Evolutionary conservation across 2,888 invertebrate genomes (phyloP), one percentile per base, ranked within the genome.

Genomic region (Sphaeridia pumilis): DNA sequence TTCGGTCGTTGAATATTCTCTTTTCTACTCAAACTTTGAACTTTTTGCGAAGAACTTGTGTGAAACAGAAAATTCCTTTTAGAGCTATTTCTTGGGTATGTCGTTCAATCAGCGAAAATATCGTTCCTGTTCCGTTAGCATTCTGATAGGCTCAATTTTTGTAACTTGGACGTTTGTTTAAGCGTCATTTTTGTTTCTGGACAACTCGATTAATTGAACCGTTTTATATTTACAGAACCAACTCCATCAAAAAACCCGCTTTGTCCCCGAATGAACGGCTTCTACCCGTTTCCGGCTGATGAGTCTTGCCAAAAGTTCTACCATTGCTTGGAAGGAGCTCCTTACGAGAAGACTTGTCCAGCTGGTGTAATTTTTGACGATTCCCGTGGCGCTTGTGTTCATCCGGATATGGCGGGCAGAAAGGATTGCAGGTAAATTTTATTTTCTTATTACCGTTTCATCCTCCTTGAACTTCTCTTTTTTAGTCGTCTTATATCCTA

Each of bases 161-260:
- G n/a, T n/a, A n/a, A n/a, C n/a, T n/a, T n/a, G n/a, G n/a, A n/a
- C n/a, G n/a, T n/a, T n/a, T n/a, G n/a, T n/a, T n/a, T n/a, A n/a
- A n/a, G n/a, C n/a, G n/a, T n/a, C n/a, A n/a, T n/a, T n/a, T n/a
- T n/a, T n/a, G n/a, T n/a, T n/a, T n/a, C n/a, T n/a, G n/a, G n/a
- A n/a, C n/a, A n/a, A n/a, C n/a, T n/a, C n/a, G n/a, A n/a, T n/a
- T n/a, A n/a, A 22, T 49, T n/a, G n/a, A n/a, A n/a, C n/a, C n/a
- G n/a, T n/a, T n/a, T n/a, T n/a, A n/a, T 49, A 17, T 34, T 66
- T 68, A 1, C 69, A 84, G 84, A 84, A 67, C 76, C 80, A 2
- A 70, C 83, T 0, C 78, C 81, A 61, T 76, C 87, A 0, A 84
- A 84, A 0, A 81, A 80, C 48, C 53, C 52, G n/a, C 41, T 55